Evolutionary conservation across 2,113 vertebrate species (phyloP).

Genomic region (Lycaon pictus): DNA sequence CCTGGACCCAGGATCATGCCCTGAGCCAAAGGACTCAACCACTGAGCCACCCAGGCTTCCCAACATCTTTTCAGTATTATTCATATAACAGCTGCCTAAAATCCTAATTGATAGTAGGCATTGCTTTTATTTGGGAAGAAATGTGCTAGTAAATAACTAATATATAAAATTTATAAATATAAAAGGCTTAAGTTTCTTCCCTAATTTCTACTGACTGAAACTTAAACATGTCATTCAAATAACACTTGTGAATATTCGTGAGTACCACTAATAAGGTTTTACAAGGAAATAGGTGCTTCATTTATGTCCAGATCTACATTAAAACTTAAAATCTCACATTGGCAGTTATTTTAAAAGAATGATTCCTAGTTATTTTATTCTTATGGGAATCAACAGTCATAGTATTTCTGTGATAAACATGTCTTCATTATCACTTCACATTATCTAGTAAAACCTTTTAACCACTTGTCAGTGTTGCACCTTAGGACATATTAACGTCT

Average conservation of each 20-base stretch:
- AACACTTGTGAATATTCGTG: slow-evolving; percentile 54
- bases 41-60: too few relatives aligned
- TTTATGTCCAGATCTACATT: slow-evolving; percentile 9
- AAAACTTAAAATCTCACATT: slow-evolving; percentile 35
- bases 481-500: neutral
- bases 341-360: slow-evolving; percentile 46
- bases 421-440: neutral
- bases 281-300: neutral
- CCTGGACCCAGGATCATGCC: too few relatives aligned
- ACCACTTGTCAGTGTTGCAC: slow-evolving; percentile 7
- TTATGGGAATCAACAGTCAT: neutral
- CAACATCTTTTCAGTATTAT: slow-evolving; percentile 28
- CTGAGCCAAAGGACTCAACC: too few relatives aligned
- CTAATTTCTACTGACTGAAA: slow-evolving; percentile 52
- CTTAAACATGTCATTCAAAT: neutral
- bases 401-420: slow-evolving; percentile 41
- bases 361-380: slow-evolving; percentile 22
- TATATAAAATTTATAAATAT: slow-evolving; percentile 36
- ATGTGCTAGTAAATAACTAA: slow-evolving; percentile 31
- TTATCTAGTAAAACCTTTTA: slow-evolving; percentile 31
- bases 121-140: slow-evolving; percentile 49
- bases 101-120: slow-evolving; percentile 24
- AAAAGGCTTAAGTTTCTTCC: neutral
- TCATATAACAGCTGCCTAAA: slow-evolving; percentile 30
- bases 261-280: slow-evolving; percentile 21